These are phyloP conservation scores for Diorhabda carinulata DNA, from an alignment of 1,140 invertebrate genomes.

Conservation along the genomic window DNA sequence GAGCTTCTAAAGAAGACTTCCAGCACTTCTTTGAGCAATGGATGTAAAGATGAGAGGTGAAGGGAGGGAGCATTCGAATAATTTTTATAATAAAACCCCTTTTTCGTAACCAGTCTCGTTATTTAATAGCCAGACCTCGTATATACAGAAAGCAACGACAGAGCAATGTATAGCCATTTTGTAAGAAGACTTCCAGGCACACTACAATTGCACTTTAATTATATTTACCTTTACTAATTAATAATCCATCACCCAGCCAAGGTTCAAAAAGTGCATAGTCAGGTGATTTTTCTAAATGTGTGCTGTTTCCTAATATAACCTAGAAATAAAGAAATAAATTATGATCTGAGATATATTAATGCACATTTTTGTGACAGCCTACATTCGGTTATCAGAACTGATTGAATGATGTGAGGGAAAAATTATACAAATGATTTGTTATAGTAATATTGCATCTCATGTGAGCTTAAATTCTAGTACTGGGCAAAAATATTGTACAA, in stretches of 20 bases:
- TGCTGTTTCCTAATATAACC: conserved; percentile 33
- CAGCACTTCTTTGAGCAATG: too few relatives aligned
- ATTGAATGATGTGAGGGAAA: not conserved
- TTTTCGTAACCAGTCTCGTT: too few relatives aligned
- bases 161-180: too few relatives aligned
- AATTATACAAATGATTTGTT: not conserved
- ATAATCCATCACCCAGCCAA: conserved; percentile 82
- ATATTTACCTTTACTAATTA: conserved; percentile 66
- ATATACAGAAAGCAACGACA: too few relatives aligned
- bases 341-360: not conserved
- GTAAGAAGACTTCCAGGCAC: not conserved
- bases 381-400: conserved; percentile 1
- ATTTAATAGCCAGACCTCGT: too few relatives aligned
- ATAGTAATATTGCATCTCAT: not conserved
- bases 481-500: not conserved
- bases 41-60: too few relatives aligned
- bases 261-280: conserved; percentile 81
- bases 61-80: too few relatives aligned
- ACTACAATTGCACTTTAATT: not conserved
- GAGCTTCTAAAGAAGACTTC: too few relatives aligned
- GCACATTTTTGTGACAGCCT: too few relatives aligned
- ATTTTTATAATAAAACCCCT: too few relatives aligned
- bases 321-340: conserved; percentile 12
- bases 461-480: not conserved
- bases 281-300: conserved; percentile 61